A percentile compares a stretch with the other conserved stretches of the same genome.
Conservation (phyloP, 2,888 invertebrate genomes). For the Neocrepidodera transversa region DNA sequence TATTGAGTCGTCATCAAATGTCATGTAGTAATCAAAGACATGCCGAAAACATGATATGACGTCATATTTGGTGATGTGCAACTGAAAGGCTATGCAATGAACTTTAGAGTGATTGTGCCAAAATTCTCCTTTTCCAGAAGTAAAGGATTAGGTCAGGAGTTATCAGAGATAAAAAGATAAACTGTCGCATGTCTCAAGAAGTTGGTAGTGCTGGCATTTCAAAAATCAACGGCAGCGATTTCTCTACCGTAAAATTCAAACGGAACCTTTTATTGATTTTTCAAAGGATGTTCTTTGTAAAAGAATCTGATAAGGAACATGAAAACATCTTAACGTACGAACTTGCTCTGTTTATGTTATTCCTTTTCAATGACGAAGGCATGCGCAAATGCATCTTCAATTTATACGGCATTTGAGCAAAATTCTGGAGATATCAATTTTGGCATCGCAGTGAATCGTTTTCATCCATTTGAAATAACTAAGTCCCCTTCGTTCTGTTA, state of each 20-base stretch:
- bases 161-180: not conserved
- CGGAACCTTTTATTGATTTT: too few species aligned
- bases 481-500: not conserved
- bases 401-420: slow-evolving; percentile 8
- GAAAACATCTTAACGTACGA: slow-evolving; percentile 8
- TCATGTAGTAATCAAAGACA: too few species aligned
- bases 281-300: slow-evolving; percentile 1
- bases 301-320: slow-evolving; percentile 16
- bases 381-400: slow-evolving; percentile 25
- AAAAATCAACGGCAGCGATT: slow-evolving; percentile 5
- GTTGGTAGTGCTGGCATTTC: not conserved
- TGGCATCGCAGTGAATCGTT: slow-evolving; percentile 11
- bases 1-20: too few species aligned
- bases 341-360: slow-evolving; percentile 8
- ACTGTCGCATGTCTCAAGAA: not conserved
- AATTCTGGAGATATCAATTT: not conserved
- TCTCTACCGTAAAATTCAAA: not conserved
- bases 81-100: too few species aligned
- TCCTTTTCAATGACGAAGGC: slow-evolving; percentile 24
- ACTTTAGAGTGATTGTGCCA: not conserved
- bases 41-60: too few species aligned
- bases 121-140: not conserved
- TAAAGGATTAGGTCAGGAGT: not conserved
- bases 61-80: too few species aligned
- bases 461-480: slow-evolving; percentile 11